Conservation (phyloP, 2,113 vertebrate species). For the Capra hircus region DNA sequence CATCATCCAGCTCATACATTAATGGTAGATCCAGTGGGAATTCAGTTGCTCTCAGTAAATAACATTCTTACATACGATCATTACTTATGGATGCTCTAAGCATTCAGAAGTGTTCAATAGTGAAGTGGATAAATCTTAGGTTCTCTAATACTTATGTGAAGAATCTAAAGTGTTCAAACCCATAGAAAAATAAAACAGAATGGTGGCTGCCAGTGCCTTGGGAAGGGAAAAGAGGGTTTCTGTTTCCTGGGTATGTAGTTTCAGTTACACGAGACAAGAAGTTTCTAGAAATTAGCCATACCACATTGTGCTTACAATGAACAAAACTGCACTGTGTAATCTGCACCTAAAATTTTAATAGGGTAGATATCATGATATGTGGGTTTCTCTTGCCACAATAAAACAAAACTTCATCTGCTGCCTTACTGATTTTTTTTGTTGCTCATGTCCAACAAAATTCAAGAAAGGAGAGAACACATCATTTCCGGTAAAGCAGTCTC, state of each 20-base stretch:
- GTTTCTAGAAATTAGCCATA: neutral
- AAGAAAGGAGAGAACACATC: neutral
- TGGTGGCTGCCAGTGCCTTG: rapidly evolving
- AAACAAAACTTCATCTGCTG: neutral
- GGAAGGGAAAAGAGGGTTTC: neutral
- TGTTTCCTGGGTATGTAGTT: neutral
- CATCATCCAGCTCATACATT: neutral
- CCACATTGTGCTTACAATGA: neutral
- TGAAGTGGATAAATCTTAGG: neutral
- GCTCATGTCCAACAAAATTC: neutral
- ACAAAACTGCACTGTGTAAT: neutral
- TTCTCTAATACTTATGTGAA: neutral
- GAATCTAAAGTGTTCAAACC: neutral
- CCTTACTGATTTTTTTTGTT: neutral
- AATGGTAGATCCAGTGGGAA: neutral
- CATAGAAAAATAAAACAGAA: neutral
- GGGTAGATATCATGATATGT: neutral
- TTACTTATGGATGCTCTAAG: neutral
- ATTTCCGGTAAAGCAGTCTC: neutral
- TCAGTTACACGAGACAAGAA: neutral
- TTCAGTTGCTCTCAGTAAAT: neutral
- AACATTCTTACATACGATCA: neutral
- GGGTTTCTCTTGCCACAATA: neutral
- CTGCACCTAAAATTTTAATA: neutral
- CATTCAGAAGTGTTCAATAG: neutral